phyloP scores from a whole-genome alignment of 2,113 vertebrate species.

The Eira barbara region DNA sequence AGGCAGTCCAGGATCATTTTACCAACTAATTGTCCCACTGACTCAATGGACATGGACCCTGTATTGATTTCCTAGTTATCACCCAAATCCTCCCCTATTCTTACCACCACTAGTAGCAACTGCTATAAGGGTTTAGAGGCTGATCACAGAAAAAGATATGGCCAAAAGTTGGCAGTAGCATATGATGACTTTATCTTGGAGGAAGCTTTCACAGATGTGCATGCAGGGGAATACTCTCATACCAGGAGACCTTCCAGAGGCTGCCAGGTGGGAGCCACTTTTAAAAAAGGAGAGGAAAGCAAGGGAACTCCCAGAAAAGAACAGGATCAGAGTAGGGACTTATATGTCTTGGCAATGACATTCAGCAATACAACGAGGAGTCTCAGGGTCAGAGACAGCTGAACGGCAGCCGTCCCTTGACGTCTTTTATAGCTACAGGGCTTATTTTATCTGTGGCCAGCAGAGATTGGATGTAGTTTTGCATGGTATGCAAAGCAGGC shows the following conservation, averaged over 20 bases:
- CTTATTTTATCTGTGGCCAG: neutral
- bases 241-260: neutral
- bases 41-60: neutral
- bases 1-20: neutral
- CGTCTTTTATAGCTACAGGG: neutral
- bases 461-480: neutral
- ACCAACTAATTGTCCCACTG: neutral
- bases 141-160: neutral
- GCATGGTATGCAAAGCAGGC: neutral
- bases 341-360: neutral
- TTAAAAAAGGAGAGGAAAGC: neutral
- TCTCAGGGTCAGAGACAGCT: neutral
- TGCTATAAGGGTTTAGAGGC: neutral
- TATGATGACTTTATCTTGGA: neutral
- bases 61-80: neutral
- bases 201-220: neutral
- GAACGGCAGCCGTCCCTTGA: neutral
- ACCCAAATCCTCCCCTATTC: neutral
- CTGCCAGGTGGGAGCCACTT: neutral
- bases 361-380: neutral
- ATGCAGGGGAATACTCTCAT: neutral
- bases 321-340: neutral
- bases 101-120: neutral
- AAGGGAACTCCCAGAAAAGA: neutral
- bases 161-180: neutral